Evolutionary conservation across 2,797 vertebrate species (phyloP), one percentile per base, ranked within the genome.

Genomic region (Macropodus opercularis): DNA sequence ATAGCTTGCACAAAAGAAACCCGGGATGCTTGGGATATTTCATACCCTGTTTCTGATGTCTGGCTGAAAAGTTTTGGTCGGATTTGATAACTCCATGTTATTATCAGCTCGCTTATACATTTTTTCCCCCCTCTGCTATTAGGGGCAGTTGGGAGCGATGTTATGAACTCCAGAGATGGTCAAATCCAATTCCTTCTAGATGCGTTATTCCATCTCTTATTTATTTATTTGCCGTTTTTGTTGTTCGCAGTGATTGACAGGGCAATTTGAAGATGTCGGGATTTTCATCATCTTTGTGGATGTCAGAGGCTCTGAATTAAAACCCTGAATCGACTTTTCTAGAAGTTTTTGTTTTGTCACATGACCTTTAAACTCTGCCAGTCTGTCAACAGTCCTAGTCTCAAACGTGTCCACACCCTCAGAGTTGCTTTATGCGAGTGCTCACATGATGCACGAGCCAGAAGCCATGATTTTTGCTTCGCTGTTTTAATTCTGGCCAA

Each of bases 191-290:
- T 73, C 57, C 27, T 71, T 34, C 26, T 40, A 44, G 63, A 69
- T 79, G 46, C 67, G 49, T 77, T 69, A 79, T 80, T 56, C 54
- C 48, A 39, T 7, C 19, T 65, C 53, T 71, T 74, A 78, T 85
- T 78, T 85, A 69, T 79, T 87, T 87, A 31, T 67, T 69, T 75
- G 55, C 72, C 63, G 23, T 75, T 82, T 89, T 75, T 82, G 63
- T 76, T 72, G 75, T 80, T 68, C 72, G 63, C 10, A 5, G 53
- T 92, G 92, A 93, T 89, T 92, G 92, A 92, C 91, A 90, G 81
- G 76, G 81, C 88, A 92, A 93, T 93, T 90, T 92, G 80, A 75
- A 77, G 84, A 86, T 88, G 81, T 84, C 80, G 72, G 76, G 72
- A 75, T 86, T 90, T 87, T 88, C 90, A 80, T 90, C 84, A 83